phyloP scores from a whole-genome alignment of 2,888 invertebrate genomes.

The Melipona bicolor region DNA sequence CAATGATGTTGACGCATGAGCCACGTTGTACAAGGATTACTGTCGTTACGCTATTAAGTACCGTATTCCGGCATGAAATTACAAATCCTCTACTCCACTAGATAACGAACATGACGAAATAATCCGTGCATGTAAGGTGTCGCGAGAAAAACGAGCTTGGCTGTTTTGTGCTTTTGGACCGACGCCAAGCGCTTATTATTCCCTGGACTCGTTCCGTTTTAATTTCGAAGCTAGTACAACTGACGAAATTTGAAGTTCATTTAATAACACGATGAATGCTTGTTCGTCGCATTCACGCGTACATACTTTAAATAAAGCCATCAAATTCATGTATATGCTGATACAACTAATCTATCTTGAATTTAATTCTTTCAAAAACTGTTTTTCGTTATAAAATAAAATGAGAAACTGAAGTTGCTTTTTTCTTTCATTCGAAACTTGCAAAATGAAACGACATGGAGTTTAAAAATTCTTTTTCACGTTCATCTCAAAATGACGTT shows the following conservation, averaged over 20 bases:
- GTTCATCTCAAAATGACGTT: too few species aligned
- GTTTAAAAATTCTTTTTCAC: too few species aligned
- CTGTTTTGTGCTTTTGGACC: constrained; percentile 23
- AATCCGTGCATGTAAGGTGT: constrained; percentile 35
- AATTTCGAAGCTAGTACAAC: constrained; percentile 33
- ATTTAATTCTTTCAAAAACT: too few species aligned
- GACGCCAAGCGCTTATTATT: constrained; percentile 45
- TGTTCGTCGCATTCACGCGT: not conserved
- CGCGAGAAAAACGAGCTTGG: constrained; percentile 11
- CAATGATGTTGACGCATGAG: constrained; percentile 33
- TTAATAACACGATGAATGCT: constrained; percentile 9
- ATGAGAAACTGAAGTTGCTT: too few species aligned
- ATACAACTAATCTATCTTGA: not conserved
- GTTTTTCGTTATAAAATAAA: too few species aligned
- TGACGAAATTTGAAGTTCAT: constrained; percentile 25
- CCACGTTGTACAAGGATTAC: constrained; percentile 33
- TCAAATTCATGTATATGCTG: not conserved
- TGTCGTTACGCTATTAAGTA: constrained; percentile 52
- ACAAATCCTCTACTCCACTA: constrained; percentile 9
- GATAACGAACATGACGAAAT: constrained; percentile 36
- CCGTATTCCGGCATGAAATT: not conserved
- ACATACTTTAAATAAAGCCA: not conserved
- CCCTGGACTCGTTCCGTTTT: constrained; percentile 34
- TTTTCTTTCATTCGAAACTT: too few species aligned
- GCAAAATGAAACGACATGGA: too few species aligned